Conservation (phyloP, 53 echinoderm and acorn worm genomes). For the Zoroaster sp. region DNA sequence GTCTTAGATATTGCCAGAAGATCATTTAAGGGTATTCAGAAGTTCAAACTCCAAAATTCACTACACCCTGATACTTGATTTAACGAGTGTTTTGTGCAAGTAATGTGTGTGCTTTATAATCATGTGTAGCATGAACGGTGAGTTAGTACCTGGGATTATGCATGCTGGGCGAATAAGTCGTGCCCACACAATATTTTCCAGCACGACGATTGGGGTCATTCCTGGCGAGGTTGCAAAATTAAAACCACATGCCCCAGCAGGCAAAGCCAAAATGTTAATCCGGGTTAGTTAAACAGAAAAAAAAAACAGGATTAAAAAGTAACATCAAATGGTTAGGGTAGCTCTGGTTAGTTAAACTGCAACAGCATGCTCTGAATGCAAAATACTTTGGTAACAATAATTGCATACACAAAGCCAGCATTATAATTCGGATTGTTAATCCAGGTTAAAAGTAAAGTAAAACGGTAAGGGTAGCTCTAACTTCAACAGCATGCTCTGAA, state of each 20-base stretch:
- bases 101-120: not conserved
- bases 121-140: not conserved
- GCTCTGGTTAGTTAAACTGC: not conserved
- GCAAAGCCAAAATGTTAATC: constrained; percentile 34
- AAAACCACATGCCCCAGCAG: constrained; percentile 25
- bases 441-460: not conserved
- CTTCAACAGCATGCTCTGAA: too few species aligned
- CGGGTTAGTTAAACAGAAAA: not conserved
- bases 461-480: too few species aligned
- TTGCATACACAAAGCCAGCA: not conserved
- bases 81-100: not conserved
- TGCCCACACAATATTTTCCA: constrained; percentile 83
- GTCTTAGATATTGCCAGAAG: too few species aligned
- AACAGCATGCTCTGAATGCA: not conserved
- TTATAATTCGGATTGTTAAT: not conserved
- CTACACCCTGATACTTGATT: not conserved
- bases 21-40: too few species aligned
- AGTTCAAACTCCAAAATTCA: too few species aligned
- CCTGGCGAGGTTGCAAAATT: constrained; percentile 38
- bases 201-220: constrained; percentile 83
- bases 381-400: not conserved
- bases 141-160: constrained; percentile 23
- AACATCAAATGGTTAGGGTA: not conserved
- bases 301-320: not conserved
- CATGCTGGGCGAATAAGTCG: constrained; percentile 55